Evolutionary conservation across 2,113 vertebrate species (phyloP).

Genomic region (Scopus umbretta): DNA sequence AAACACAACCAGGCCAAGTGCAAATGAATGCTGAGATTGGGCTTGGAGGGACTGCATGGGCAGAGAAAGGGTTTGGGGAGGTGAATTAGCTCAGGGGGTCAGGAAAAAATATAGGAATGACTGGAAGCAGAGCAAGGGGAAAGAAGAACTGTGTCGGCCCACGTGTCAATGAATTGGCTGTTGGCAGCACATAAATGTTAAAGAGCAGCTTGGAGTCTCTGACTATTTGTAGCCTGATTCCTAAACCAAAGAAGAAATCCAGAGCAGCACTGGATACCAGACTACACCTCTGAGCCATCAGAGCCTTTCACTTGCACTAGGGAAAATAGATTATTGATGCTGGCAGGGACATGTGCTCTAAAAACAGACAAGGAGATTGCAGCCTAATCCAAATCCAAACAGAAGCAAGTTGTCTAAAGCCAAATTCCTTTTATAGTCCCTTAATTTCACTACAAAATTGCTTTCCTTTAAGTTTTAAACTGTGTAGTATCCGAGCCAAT

Average conservation of each 20-base stretch:
- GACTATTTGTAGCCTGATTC: constrained; percentile 34
- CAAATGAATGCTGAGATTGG: not conserved
- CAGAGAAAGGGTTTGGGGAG: not conserved
- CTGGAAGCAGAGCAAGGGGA: not conserved
- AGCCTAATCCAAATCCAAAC: constrained; percentile 60
- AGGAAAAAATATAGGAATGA: not conserved
- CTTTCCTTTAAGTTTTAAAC: constrained; percentile 46
- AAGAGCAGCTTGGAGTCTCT: not conserved
- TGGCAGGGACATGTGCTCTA: constrained; percentile 27
- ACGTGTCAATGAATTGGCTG: constrained; percentile 10
- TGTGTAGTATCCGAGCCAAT: not conserved
- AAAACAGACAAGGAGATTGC: constrained; percentile 44
- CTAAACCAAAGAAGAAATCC: constrained; percentile 43
- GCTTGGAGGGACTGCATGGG: not conserved
- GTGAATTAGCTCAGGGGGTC: not conserved
- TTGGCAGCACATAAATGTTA: constrained; percentile 12
- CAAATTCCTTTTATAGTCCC: constrained; percentile 54
- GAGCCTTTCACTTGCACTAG: constrained; percentile 29
- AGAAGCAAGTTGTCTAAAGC: constrained; percentile 55
- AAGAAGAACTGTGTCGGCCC: not conserved
- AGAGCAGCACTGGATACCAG: constrained; percentile 32
- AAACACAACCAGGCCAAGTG: not conserved
- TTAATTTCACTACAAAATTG: constrained; percentile 58
- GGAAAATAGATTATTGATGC: constrained; percentile 59
- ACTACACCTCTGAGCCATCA: constrained; percentile 44